Evolutionary conservation across 2,113 vertebrate species (phyloP).

Genomic region (Psephotus haematonotus): DNA sequence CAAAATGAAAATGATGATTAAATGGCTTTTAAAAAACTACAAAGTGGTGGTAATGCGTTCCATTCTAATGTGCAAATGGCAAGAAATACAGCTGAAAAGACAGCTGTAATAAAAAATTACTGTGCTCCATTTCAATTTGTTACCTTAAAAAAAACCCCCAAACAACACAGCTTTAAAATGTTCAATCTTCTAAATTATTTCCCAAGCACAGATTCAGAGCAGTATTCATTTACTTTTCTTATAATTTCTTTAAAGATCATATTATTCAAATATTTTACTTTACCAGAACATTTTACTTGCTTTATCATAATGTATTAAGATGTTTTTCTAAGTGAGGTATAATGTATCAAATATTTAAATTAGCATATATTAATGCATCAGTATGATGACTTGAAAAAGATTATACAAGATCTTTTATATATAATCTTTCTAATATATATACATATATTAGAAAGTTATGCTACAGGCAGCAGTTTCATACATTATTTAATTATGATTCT

Average conservation of each 20-base stretch:
- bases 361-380: not conserved
- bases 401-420: too few species aligned
- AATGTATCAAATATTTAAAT: not conserved
- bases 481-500: not conserved
- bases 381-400: not conserved
- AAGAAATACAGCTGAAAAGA: conserved; percentile 29
- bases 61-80: conserved; percentile 6
- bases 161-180: not conserved
- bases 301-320: not conserved
- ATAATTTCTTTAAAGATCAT: not conserved
- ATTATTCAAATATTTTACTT: not conserved
- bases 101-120: not conserved
- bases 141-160: not conserved
- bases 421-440: too few species aligned
- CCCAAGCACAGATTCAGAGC: not conserved
- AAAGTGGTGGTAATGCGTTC: not conserved
- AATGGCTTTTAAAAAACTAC: conserved; percentile 28
- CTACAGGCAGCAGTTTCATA: not conserved
- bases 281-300: not conserved
- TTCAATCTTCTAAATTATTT: not conserved
- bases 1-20: conserved; percentile 22
- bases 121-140: not conserved
- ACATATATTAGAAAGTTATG: not conserved
- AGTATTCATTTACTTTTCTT: not conserved
- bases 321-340: not conserved